Percentiles rank a stretch among this genome's conserved stretches.
Conservation (phyloP, 2,888 invertebrate genomes). For the Drepanosiphum platanoidis region DNA sequence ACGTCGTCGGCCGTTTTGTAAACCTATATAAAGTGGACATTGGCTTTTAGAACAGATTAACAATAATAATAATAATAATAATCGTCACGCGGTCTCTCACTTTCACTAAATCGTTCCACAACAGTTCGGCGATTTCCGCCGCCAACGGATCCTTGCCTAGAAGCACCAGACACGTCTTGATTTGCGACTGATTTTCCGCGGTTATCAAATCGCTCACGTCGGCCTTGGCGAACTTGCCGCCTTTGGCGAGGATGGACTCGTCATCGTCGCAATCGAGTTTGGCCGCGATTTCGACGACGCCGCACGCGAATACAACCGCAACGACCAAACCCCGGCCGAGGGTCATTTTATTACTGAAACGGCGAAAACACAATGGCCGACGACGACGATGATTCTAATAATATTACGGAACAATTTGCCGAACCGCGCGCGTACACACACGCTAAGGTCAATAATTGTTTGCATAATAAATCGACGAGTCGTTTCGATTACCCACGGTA, state of each 20-base stretch:
- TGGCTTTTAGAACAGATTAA: not conserved
- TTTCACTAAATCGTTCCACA: slow-evolving; percentile 55
- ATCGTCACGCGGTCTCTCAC: not conserved
- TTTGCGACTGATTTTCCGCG: slow-evolving; percentile 6
- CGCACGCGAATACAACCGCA: not conserved
- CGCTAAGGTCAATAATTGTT: not conserved
- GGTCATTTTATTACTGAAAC: slow-evolving; percentile 24
- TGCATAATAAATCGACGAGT: not conserved
- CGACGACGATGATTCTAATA: not conserved
- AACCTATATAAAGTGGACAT: slow-evolving; percentile 60
- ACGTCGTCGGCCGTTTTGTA: slow-evolving; percentile 68
- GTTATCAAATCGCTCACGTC: slow-evolving; percentile 40
- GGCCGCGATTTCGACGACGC: not conserved
- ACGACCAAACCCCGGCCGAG: not conserved
- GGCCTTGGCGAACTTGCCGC: slow-evolving; percentile 17
- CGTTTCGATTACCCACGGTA: too few species aligned
- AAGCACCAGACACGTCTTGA: slow-evolving; percentile 44
- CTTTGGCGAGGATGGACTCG: not conserved
- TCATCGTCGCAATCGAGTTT: slow-evolving; percentile 21
- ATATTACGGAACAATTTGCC: slow-evolving; percentile 21
- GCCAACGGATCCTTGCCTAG: slow-evolving; percentile 36
- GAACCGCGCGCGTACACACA: not conserved
- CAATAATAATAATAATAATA: not conserved
- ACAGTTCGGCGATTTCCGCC: not conserved
- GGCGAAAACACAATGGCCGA: not conserved